Evolutionary conservation across 2,888 invertebrate genomes (phyloP).

Genomic region (Eutolmus rufibarbis): DNA sequence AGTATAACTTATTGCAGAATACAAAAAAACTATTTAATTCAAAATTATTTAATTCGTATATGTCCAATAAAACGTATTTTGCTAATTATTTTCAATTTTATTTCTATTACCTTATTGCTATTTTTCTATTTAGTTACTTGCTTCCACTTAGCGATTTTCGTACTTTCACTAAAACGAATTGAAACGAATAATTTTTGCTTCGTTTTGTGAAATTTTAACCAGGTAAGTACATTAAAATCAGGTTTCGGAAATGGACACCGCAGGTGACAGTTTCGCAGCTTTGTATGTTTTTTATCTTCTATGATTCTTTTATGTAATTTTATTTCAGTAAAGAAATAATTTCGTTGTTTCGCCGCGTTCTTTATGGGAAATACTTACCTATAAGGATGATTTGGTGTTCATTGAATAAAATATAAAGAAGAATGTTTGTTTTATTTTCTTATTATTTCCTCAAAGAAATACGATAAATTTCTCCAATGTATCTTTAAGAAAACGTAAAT

Average conservation of each 20-base stretch:
- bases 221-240: not conserved
- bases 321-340: not conserved
- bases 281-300: not conserved
- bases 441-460: not conserved
- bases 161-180: not conserved
- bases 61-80: conserved; percentile 4
- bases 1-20: conserved; percentile 8
- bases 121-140: conserved; percentile 29
- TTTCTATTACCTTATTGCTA: not conserved
- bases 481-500: no score
- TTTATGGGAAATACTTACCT: not conserved
- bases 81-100: conserved; percentile 18
- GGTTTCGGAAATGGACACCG: not conserved
- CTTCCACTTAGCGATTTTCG: not conserved
- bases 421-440: not conserved
- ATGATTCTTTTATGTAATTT: not conserved
- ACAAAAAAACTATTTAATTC: not conserved
- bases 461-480: not conserved
- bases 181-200: not conserved
- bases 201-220: not conserved
- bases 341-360: not conserved
- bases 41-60: conserved; percentile 26
- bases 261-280: not conserved
- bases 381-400: not conserved
- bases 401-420: not conserved